A percentile compares a stretch with the other conserved stretches of the same genome.
Evolutionary conservation across 2,888 invertebrate genomes (phyloP).

Genomic region (Rhagonycha lutea): DNA sequence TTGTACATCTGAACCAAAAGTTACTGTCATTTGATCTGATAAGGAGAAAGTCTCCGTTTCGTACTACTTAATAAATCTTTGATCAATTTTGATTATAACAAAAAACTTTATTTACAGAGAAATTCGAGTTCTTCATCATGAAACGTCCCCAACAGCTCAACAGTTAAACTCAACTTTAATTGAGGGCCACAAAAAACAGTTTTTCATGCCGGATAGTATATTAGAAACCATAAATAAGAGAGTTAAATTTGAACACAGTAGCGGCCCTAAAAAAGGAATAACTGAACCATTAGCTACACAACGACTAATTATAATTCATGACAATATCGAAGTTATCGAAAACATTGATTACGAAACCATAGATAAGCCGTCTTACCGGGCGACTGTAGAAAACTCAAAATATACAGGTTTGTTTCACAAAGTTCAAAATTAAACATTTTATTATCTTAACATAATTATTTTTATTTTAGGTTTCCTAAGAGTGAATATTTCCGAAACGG

Average conservation of each 20-base stretch:
- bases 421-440: neutral
- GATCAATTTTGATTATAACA: too few relatives aligned
- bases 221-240: slow-evolving; percentile 69
- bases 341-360: slow-evolving; percentile 61
- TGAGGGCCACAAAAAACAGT: slow-evolving; percentile 64
- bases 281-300: slow-evolving; percentile 65
- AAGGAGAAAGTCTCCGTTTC: too few relatives aligned
- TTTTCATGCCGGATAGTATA: slow-evolving; percentile 71
- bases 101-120: slow-evolving; percentile 57
- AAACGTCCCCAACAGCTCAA: slow-evolving; percentile 18
- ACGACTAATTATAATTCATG: slow-evolving; percentile 70
- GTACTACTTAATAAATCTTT: too few relatives aligned
- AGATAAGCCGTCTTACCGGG: slow-evolving; percentile 66
- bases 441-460: slow-evolving; percentile 36
- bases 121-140: slow-evolving; percentile 54
- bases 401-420: slow-evolving; percentile 43
- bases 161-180: slow-evolving; percentile 57
- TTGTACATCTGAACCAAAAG: too few relatives aligned
- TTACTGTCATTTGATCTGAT: too few relatives aligned
- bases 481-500: slow-evolving; percentile 57
- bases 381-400: slow-evolving; percentile 62
- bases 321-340: slow-evolving; percentile 73
- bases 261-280: slow-evolving; percentile 50
- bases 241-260: slow-evolving; percentile 59
- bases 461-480: slow-evolving; percentile 62